Conservation (phyloP, 1,140 invertebrate genomes). For the Musca vetustissima region DNA sequence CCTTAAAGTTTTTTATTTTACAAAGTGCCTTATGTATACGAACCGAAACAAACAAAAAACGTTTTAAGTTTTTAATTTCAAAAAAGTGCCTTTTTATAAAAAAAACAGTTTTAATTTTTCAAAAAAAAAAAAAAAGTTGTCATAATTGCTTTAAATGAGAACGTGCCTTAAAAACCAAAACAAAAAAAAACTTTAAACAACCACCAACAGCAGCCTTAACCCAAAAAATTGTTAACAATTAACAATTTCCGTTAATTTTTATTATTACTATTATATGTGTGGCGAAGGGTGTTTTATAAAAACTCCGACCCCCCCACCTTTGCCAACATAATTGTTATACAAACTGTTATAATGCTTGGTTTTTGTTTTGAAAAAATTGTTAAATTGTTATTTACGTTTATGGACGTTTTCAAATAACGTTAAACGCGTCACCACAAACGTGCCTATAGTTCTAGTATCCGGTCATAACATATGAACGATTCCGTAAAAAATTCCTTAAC, state of each 20-base stretch:
- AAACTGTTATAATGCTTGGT: conserved; percentile 32
- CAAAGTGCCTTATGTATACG: conserved; percentile 22
- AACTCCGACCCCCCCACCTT: too few relatives aligned
- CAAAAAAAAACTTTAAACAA: too few relatives aligned
- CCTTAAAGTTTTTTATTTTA: not conserved
- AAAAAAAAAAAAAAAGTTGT: not conserved
- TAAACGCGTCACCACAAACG: conserved; percentile 45
- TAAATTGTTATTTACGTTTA: conserved; percentile 5
- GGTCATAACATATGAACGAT: conserved; percentile 17
- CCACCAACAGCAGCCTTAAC: conserved; percentile 15
- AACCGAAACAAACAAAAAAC: not conserved
- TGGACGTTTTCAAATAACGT: conserved; percentile 21
- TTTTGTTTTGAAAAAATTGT: conserved; percentile 30
- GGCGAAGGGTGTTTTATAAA: not conserved
- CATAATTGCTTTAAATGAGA: not conserved
- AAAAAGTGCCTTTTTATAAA: conserved; percentile 10
- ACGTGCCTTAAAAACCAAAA: conserved; percentile 10
- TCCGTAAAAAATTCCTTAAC: conserved; percentile 18
- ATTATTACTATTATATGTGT: conserved; percentile 9
- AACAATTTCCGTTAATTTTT: not conserved
- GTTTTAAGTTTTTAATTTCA: conserved; percentile 5
- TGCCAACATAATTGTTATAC: conserved; percentile 16
- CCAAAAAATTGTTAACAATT: not conserved
- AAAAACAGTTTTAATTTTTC: not conserved
- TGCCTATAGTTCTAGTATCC: conserved; percentile 45